Evolutionary conservation across 2,888 invertebrate genomes (phyloP).

Genomic region (Syritta pipiens): DNA sequence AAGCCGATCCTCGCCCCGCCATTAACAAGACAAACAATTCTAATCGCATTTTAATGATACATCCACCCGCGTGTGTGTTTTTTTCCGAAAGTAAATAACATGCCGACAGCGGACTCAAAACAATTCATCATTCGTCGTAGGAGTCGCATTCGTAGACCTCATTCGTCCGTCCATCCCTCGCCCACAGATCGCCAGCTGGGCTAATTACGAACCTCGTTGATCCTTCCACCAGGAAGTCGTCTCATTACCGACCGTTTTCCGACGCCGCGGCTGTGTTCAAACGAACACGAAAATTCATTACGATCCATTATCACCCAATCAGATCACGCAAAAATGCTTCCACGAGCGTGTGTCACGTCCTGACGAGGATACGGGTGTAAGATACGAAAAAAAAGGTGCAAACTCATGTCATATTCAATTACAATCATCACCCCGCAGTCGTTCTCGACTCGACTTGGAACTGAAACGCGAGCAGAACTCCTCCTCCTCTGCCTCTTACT

Average conservation of each 20-base stretch:
- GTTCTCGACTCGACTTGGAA: not conserved
- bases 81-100: conserved; percentile 20
- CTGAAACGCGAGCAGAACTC: too few species aligned
- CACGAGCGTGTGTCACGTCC: conserved; percentile 26
- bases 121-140: conserved; percentile 58
- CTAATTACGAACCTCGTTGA: conserved; percentile 28
- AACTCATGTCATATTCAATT: conserved; percentile 69
- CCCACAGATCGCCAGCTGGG: conserved; percentile 53
- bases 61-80: conserved; percentile 21
- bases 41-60: conserved; percentile 58
- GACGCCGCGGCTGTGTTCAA: conserved; percentile 19
- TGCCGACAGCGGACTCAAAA: conserved; percentile 12
- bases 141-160: too few species aligned
- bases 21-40: conserved; percentile 62
- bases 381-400: conserved; percentile 47
- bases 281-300: conserved; percentile 51
- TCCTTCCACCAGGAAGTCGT: conserved; percentile 47
- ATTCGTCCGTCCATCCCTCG: too few species aligned
- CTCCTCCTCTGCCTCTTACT: too few species aligned
- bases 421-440: conserved; percentile 57
- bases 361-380: not conserved
- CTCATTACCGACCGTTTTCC: conserved; percentile 14
- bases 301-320: conserved; percentile 64
- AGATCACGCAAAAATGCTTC: conserved; percentile 57
- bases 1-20: too few species aligned